phyloP scores from a whole-genome alignment of 1,140 invertebrate species.

The Leptinotarsa texana region DNA sequence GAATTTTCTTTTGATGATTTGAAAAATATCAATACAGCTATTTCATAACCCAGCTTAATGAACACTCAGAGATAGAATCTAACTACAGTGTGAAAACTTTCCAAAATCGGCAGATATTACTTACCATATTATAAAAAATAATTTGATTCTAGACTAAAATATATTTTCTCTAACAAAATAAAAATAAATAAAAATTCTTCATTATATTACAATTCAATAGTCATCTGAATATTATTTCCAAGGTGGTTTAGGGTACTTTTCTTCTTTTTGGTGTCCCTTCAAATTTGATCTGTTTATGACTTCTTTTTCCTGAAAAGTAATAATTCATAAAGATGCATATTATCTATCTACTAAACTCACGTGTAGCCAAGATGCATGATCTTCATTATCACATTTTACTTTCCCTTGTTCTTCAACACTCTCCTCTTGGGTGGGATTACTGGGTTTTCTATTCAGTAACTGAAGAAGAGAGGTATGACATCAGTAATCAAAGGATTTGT shows the following conservation, averaged over 20 bases:
- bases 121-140: too few species aligned
- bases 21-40: too few species aligned
- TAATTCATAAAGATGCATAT: not conserved
- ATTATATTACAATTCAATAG: slow-evolving; percentile 1
- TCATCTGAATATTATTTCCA: slow-evolving; percentile 32
- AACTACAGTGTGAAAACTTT: too few species aligned
- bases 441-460: slow-evolving; percentile 38
- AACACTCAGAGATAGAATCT: too few species aligned
- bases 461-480: slow-evolving; percentile 22
- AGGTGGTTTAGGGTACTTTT: slow-evolving; percentile 32
- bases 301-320: slow-evolving; percentile 25
- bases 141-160: too few species aligned
- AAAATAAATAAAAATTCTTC: too few species aligned
- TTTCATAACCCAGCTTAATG: too few species aligned
- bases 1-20: too few species aligned
- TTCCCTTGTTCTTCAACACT: slow-evolving; percentile 14
- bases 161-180: too few species aligned
- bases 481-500: not conserved
- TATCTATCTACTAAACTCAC: slow-evolving; percentile 14
- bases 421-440: slow-evolving; percentile 31
- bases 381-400: not conserved
- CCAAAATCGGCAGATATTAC: too few species aligned
- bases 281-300: slow-evolving; percentile 5
- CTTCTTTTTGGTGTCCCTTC: slow-evolving; percentile 21
- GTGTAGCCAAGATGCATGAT: not conserved